Conservation (phyloP, 1,140 invertebrate genomes). For the Caenorhabditis tropicalis region DNA sequence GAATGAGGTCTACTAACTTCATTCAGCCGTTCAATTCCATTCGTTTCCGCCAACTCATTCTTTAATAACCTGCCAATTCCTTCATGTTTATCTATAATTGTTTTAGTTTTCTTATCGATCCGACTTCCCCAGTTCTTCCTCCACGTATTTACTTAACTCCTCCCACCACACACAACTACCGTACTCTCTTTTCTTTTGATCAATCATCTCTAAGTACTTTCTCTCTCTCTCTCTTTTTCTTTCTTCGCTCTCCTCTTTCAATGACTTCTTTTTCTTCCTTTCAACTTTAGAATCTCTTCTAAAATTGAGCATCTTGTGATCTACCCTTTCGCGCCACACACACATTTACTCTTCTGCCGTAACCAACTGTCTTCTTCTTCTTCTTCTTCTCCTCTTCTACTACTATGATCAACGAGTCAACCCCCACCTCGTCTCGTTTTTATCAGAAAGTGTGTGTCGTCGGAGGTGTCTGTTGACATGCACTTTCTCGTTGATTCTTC, state of each 20-base stretch:
- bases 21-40: too few relatives aligned
- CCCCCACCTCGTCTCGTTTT: neutral
- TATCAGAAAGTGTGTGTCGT: neutral
- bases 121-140: neutral
- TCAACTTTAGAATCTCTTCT: too few relatives aligned
- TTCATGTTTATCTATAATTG: too few relatives aligned
- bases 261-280: too few relatives aligned
- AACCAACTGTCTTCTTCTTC: slow-evolving; percentile 3
- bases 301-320: slow-evolving; percentile 31
- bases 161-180: neutral
- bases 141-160: neutral
- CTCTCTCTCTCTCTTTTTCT: neutral
- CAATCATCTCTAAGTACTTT: neutral
- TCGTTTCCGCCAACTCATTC: too few relatives aligned
- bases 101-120: neutral
- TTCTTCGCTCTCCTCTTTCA: neutral
- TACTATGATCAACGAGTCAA: slow-evolving; percentile 13
- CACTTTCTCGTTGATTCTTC: slow-evolving; percentile 30
- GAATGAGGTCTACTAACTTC: too few relatives aligned
- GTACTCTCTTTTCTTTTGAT: neutral
- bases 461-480: slow-evolving; percentile 38
- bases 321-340: too few relatives aligned
- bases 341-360: too few relatives aligned
- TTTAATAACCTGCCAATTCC: too few relatives aligned
- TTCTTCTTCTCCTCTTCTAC: too few relatives aligned